Percentiles rank a stretch among this genome's conserved stretches.
phyloP scores from a whole-genome alignment of 1,140 invertebrate genomes.

The Aphaenogaster floridana region DNA sequence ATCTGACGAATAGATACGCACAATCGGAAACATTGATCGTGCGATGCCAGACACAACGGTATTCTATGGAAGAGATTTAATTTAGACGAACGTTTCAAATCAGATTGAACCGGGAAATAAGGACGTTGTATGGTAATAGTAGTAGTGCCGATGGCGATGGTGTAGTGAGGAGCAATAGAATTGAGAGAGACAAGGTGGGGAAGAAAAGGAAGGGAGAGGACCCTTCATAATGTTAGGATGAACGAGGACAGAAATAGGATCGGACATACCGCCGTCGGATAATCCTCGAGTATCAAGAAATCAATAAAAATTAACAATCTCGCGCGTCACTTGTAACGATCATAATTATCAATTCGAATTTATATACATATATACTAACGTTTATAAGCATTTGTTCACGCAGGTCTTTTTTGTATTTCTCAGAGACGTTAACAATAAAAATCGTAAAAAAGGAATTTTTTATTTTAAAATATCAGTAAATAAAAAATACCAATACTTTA shows the following conservation, averaged over 20 bases:
- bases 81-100: constrained; percentile 73
- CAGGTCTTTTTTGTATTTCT: background rate
- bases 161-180: constrained; percentile 25
- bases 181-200: constrained; percentile 21
- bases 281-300: background rate
- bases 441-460: background rate
- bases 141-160: background rate
- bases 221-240: constrained; percentile 6
- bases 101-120: constrained; percentile 63
- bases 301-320: constrained; percentile 33
- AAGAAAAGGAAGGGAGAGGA: constrained; percentile 13
- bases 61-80: constrained; percentile 67
- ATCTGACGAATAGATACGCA: constrained; percentile 52
- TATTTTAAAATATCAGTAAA: background rate
- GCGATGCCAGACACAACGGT: constrained; percentile 63
- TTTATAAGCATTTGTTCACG: background rate
- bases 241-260: constrained; percentile 26
- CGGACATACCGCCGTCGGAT: background rate
- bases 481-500: background rate
- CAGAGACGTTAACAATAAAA: background rate
- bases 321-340: background rate
- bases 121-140: constrained; percentile 37
- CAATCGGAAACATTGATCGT: constrained; percentile 67
- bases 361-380: background rate
- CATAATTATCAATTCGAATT: constrained; percentile 3